Percentiles rank a stretch among this genome's conserved stretches.
phyloP scores from a whole-genome alignment of 2,797 vertebrate species.

The Alauda arvensis region DNA sequence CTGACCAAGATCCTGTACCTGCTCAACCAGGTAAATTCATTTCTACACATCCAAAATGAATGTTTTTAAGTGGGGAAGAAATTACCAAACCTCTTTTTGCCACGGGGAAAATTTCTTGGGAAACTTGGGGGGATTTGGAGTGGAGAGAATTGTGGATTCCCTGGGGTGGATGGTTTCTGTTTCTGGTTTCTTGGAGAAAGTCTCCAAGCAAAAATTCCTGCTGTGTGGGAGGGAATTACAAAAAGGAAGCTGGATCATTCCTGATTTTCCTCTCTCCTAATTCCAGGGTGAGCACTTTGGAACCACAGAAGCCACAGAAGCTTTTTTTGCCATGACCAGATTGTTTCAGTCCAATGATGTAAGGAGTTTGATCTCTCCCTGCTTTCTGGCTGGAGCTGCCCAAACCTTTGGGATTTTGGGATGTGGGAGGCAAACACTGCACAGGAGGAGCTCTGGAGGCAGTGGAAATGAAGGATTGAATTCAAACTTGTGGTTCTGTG shows the following conservation, averaged over 20 bases:
- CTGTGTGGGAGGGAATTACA: fast-evolving
- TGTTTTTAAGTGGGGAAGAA: background rate
- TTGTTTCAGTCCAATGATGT: slow-evolving; percentile 97
- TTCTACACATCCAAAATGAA: background rate
- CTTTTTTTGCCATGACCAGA: slow-evolving; percentile 97
- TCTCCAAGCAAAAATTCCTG: background rate
- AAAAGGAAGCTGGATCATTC: background rate
- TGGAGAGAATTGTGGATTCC: background rate
- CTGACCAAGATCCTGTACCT: slow-evolving; percentile 97
- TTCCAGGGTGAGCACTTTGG: slow-evolving; percentile 93
- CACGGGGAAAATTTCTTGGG: background rate
- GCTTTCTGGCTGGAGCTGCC: background rate
- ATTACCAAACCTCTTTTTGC: background rate
- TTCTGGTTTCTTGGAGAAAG: background rate
- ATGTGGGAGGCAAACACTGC: background rate
- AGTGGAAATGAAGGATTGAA: fast-evolving
- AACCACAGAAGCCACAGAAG: slow-evolving; percentile 94
- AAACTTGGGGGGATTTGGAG: background rate
- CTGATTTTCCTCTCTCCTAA: background rate
- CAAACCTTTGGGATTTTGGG: background rate
- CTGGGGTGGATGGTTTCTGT: too few relatives aligned
- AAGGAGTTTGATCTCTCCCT: slow-evolving; percentile 41
- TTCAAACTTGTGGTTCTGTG: background rate
- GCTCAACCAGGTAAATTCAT: slow-evolving; percentile 86
- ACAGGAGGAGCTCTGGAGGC: background rate